Base-by-base conservation (phyloP, 2,888 invertebrate species). In the Allophyes oxyacanthae region DNA sequence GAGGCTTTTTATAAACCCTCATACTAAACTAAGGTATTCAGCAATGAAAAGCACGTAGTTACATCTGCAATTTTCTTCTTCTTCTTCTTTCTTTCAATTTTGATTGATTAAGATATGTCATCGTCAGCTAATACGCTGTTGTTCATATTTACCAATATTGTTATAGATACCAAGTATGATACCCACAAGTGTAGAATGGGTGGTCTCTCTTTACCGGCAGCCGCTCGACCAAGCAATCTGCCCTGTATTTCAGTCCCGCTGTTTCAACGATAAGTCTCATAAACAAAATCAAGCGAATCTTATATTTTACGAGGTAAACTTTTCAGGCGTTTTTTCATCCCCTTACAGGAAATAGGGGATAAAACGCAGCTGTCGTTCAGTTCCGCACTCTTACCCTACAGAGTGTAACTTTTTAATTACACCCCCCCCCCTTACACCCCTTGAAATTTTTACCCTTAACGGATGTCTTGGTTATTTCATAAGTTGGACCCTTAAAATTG, bases 371-470 rank as follows among this genome's bases (percentile, higher is more conserved):
- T 75, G 74, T 66, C 76, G 77, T 72, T 63, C 65, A 70, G 64
- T 63, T 63, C 41, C 58, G 57, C 58, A 57, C 51, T 59, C 77
- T 75, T 76, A 62, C 73, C 66, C 62, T 49, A 55, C 32, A 50
- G 73, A 70, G 69, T 73, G 72, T 76, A 74, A 75, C 74, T 75
- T 75, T 76, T 73, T 76, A 75, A 75, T 75, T 75, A 75, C 70
- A 67, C 43, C 54, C 30, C 37, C 58, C 41, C 41, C 54, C 20
- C 20, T n/a, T n/a, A n/a, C n/a, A 4, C 20, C 20, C 20, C 20
- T 3, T 51, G 20, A 61, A 52, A 60, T 65, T 72, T 75, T 65
- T 63, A 44, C 63, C 52, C 60, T 48, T 49, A 49, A 59, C 60
- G 57, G 55, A 69, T 69, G 52, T 71, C 76, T 72, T 58, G 61